A percentile compares a stretch with the other conserved stretches of the same genome.
These are phyloP conservation scores for Scaptomyza cyrtandrae DNA, from an alignment of 2,888 invertebrate genomes.

Conservation along the genomic window DNA sequence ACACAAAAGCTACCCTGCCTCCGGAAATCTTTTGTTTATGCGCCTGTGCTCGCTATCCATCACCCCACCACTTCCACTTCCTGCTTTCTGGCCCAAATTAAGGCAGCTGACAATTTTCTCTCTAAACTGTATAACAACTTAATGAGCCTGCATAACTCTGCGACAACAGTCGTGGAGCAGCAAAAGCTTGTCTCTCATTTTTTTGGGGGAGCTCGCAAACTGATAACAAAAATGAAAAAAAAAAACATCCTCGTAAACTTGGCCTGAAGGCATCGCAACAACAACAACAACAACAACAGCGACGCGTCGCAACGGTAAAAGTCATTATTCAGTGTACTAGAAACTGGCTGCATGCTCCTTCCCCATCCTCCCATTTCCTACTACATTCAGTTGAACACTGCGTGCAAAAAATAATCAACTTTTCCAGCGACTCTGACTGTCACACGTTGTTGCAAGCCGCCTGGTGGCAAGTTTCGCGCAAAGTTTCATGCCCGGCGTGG, in stretches of 20 bases:
- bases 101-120: conserved; percentile 81
- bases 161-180: conserved; percentile 46
- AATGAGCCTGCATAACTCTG: conserved; percentile 82
- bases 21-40: conserved; percentile 79
- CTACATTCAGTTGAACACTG: conserved; percentile 25
- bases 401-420: conserved; percentile 79
- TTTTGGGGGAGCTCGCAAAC: conserved; percentile 19
- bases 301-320: conserved; percentile 58
- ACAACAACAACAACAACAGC: conserved; percentile 16
- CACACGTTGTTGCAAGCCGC: conserved; percentile 65
- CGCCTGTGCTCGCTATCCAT: conserved; percentile 33
- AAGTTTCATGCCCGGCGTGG: conserved; percentile 63
- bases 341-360: conserved; percentile 46
- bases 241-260: conserved; percentile 70
- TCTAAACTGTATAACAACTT: conserved; percentile 81
- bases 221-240: conserved; percentile 37
- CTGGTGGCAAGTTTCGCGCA: conserved; percentile 72
- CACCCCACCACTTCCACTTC: neutral
- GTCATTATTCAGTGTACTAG: conserved; percentile 80
- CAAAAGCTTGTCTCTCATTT: conserved; percentile 30
- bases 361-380: conserved; percentile 3
- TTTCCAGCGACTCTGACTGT: conserved; percentile 70
- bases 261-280: conserved; percentile 64
- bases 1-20: conserved; percentile 39
- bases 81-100: conserved; percentile 66